Conservation (phyloP, 1,140 invertebrate genomes). For the Musca domestica region DNA sequence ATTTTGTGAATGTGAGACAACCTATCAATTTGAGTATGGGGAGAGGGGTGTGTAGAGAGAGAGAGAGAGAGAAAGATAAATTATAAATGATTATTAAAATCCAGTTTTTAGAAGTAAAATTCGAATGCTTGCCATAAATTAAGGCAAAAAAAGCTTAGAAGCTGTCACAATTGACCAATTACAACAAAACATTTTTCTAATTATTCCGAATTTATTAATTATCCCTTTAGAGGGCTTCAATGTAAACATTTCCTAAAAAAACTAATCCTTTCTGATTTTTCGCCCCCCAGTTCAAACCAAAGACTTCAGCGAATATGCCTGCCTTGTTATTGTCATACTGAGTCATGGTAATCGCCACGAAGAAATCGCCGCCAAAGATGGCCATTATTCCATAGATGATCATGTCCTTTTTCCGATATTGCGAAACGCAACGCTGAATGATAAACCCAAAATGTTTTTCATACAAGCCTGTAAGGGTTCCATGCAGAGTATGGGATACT, state of each 20-base stretch:
- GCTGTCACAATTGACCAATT: too few species aligned
- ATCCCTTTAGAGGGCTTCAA: too few species aligned
- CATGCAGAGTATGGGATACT: conserved; percentile 32
- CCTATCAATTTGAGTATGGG: too few species aligned
- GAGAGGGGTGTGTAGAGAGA: too few species aligned
- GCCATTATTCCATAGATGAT: conserved; percentile 42
- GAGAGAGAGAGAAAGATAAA: too few species aligned
- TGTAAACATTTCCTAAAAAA: neutral
- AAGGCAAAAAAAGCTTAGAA: too few species aligned
- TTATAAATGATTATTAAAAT: too few species aligned
- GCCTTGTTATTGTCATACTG: conserved; percentile 36
- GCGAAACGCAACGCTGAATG: conserved; percentile 35
- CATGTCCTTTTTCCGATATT: conserved; percentile 43
- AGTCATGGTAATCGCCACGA: conserved; percentile 38
- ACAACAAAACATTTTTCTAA: too few species aligned
- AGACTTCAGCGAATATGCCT: conserved; percentile 35
- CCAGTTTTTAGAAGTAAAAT: too few species aligned
- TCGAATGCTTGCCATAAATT: too few species aligned
- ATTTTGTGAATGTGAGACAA: neutral
- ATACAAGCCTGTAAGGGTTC: conserved; percentile 48
- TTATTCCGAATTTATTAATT: too few species aligned
- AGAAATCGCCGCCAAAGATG: conserved; percentile 40
- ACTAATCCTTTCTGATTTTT: neutral
- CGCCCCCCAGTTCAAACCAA: conserved; percentile 38
- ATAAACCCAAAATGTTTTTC: conserved; percentile 48